Evolutionary conservation across 2,888 invertebrate species (phyloP), one percentile per base, ranked within the genome.

Genomic region (Diplazon laetatorius): DNA sequence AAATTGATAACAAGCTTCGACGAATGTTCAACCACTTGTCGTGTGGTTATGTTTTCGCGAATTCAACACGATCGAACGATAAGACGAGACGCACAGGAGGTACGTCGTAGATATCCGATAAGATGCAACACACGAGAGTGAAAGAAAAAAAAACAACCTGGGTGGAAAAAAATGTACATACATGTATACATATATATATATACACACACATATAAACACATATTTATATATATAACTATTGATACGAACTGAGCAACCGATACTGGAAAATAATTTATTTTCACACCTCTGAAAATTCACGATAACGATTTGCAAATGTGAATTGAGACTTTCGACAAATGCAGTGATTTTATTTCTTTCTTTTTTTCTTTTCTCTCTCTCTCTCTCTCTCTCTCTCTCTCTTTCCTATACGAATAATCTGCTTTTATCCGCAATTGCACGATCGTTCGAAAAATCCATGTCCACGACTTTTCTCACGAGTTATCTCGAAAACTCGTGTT

Each of bases 301-400:
- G 37, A 62, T 62, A 46, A 62, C 62, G 50, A 42, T 62, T 30
- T 20, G 22, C 12, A 35, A 14, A 25, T 22, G 16, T 46, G 37
- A 57, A 73, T 73, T 73, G 48, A 73, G 65, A 59, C 65, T 65
- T 73, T 59, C 65, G 30, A 52, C 30, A 25, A 59, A 59, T 73
- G 57, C n/a, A n/a, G n/a, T n/a, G n/a, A n/a, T n/a, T n/a, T n/a
- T n/a, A n/a, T n/a, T n/a, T n/a, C n/a, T n/a, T n/a, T n/a, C n/a
- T n/a, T n/a, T n/a, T n/a, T n/a, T n/a, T n/a, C n/a, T n/a, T n/a
- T n/a, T n/a, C n/a, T n/a, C n/a, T n/a, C n/a, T n/a, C n/a, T n/a
- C n/a, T n/a, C n/a, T n/a, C n/a, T n/a, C n/a, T n/a, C n/a, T n/a
- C n/a, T n/a, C n/a, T n/a, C n/a, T n/a, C n/a, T n/a, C n/a, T n/a